These are phyloP conservation scores for Amiota mariae DNA, from an alignment of 2,888 invertebrate genomes.

Conservation along the genomic window DNA sequence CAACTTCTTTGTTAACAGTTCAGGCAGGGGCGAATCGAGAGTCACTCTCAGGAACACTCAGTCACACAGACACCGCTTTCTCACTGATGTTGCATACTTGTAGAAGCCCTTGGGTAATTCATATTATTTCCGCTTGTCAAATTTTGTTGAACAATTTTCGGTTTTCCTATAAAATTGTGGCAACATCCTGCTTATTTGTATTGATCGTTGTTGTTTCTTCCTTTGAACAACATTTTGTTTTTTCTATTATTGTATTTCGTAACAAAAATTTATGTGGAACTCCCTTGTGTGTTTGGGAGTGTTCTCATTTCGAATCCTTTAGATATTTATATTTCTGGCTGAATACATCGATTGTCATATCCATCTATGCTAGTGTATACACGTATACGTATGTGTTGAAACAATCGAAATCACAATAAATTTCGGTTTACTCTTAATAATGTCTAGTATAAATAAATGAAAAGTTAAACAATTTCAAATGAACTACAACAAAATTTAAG, in stretches of 20 bases:
- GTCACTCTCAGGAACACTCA: slow-evolving; percentile 1
- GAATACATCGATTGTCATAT: neutral
- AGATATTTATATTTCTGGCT: neutral
- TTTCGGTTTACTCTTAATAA: too few species aligned
- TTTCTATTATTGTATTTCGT: neutral
- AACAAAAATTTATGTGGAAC: slow-evolving; percentile 19
- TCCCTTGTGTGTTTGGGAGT: slow-evolving; percentile 1
- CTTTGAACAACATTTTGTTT: neutral
- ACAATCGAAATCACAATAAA: too few species aligned
- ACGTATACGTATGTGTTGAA: too few species aligned
- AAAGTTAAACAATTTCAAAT: too few species aligned
- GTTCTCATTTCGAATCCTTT: neutral
- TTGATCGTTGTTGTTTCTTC: slow-evolving; percentile 2
- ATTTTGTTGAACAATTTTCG: slow-evolving; percentile 25
- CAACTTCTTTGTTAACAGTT: neutral
- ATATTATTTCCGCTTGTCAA: slow-evolving; percentile 27
- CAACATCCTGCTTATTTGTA: slow-evolving; percentile 5
- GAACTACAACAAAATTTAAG: too few species aligned
- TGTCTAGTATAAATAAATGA: too few species aligned
- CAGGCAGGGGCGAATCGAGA: neutral
- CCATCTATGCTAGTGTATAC: too few species aligned
- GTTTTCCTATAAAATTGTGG: slow-evolving; percentile 26
- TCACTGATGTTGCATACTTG: slow-evolving; percentile 11
- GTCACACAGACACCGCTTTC: neutral
- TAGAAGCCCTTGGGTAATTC: neutral